phyloP scores from a whole-genome alignment of 2,888 invertebrate species.

The Oxytorus armatus region DNA sequence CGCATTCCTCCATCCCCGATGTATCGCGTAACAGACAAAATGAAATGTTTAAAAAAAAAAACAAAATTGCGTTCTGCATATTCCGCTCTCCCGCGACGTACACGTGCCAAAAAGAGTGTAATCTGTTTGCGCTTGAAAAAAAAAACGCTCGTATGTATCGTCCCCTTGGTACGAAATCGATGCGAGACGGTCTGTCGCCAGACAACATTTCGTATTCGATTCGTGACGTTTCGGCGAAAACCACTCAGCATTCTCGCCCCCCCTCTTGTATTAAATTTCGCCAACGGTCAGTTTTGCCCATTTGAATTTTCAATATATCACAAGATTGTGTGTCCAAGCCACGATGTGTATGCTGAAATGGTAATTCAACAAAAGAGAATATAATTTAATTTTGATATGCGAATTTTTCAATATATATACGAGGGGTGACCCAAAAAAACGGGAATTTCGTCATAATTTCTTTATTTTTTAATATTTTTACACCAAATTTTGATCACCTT shows the following conservation, averaged over 20 bases:
- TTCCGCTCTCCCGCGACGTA: neutral
- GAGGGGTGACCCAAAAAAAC: neutral
- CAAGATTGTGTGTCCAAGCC: constrained; percentile 16
- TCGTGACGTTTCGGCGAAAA: constrained; percentile 29
- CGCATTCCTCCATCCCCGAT: constrained; percentile 37
- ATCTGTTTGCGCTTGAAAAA: constrained; percentile 29
- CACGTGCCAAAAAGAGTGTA: constrained; percentile 40
- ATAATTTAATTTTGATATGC: constrained; percentile 7
- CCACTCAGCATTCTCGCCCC: neutral
- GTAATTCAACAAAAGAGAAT: constrained; percentile 5
- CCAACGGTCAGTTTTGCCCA: constrained; percentile 24
- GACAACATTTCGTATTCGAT: constrained; percentile 57
- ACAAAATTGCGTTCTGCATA: neutral
- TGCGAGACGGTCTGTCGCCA: constrained; percentile 49
- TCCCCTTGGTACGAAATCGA: constrained; percentile 33
- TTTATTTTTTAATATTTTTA: neutral
- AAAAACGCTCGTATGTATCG: constrained; percentile 10
- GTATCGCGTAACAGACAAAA: constrained; percentile 31
- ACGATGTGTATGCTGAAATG: no score
- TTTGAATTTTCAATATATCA: constrained; percentile 56
- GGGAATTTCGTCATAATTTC: neutral
- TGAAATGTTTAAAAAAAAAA: constrained; percentile 7
- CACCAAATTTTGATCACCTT: no score
- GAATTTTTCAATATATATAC: no score
- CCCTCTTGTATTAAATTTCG: neutral